Conservation (phyloP, 2,113 vertebrate genomes). For the Paracanthobrama guichenoti region DNA sequence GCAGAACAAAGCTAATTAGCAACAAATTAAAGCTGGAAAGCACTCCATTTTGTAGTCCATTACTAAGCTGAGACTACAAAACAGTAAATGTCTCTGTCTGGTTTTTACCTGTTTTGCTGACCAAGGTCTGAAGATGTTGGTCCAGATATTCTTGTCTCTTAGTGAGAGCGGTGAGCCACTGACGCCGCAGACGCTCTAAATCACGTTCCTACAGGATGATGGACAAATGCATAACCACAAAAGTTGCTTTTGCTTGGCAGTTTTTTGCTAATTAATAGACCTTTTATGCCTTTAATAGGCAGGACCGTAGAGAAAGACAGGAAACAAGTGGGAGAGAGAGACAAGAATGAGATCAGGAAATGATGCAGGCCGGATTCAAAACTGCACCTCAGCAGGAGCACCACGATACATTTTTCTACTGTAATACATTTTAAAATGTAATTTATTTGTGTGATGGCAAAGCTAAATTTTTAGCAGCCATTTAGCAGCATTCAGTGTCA, state of each 20-base stretch:
- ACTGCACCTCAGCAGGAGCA: not conserved
- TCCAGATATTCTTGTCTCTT: conserved; percentile 96
- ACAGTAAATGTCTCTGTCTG: not conserved
- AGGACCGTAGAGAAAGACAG: conserved; percentile 1
- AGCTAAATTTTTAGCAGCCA: too few species aligned
- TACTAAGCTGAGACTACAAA: not conserved
- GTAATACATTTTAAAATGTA: too few species aligned
- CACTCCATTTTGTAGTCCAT: not conserved
- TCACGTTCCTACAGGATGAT: conserved; percentile 82
- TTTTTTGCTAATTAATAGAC: not conserved
- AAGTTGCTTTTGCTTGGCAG: not conserved
- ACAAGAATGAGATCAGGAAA: not conserved
- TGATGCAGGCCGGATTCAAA: not conserved
- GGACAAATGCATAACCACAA: conserved; percentile 25
- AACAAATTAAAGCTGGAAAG: not conserved
- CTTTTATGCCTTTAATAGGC: not conserved
- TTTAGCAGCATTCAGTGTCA: too few species aligned
- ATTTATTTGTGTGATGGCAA: too few species aligned
- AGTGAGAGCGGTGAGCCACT: conserved; percentile 90
- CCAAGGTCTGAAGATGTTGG: conserved; percentile 89
- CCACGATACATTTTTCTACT: too few species aligned
- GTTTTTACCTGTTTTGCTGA: conserved; percentile 79
- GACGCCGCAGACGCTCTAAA: conserved; percentile 86
- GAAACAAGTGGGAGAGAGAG: conserved; percentile 8
- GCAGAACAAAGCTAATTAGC: not conserved